Conservation (phyloP, 1,140 invertebrate species). For the Rhopalosiphum padi region DNA sequence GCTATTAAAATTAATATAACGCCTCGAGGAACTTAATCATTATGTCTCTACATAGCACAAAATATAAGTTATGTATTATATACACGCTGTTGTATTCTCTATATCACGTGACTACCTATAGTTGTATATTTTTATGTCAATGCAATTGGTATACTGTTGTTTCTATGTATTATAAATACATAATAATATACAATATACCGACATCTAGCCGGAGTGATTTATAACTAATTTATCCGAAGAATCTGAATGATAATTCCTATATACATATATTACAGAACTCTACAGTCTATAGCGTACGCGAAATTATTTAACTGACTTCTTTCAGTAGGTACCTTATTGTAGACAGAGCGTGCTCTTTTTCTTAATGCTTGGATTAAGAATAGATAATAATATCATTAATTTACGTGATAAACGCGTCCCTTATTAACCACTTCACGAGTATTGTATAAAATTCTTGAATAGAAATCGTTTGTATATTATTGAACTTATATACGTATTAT, state of each 20-base stretch:
- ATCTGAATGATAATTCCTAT: not conserved
- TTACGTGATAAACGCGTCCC: not conserved
- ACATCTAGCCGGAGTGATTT: not conserved
- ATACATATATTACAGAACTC: not conserved
- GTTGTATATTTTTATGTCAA: not conserved
- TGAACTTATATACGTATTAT: not conserved
- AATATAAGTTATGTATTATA: not conserved
- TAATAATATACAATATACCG: not conserved
- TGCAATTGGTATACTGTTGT: not conserved
- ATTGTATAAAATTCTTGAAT: not conserved
- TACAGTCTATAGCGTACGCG: not conserved
- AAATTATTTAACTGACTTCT: not conserved
- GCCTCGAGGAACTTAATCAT: constrained; percentile 17
- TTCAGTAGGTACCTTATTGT: not conserved
- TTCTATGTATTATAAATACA: not conserved
- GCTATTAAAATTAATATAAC: constrained; percentile 42
- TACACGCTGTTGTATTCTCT: not conserved
- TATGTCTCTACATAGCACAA: not conserved
- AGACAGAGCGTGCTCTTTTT: not conserved
- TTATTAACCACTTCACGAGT: not conserved
- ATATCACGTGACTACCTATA: not conserved
- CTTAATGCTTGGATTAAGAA: not conserved
- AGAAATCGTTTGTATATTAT: not conserved
- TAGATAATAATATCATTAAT: not conserved
- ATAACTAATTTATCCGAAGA: not conserved